Evolutionary conservation across 1,140 invertebrate species (phyloP).

Genomic region (Meloidogyne floridensis): DNA sequence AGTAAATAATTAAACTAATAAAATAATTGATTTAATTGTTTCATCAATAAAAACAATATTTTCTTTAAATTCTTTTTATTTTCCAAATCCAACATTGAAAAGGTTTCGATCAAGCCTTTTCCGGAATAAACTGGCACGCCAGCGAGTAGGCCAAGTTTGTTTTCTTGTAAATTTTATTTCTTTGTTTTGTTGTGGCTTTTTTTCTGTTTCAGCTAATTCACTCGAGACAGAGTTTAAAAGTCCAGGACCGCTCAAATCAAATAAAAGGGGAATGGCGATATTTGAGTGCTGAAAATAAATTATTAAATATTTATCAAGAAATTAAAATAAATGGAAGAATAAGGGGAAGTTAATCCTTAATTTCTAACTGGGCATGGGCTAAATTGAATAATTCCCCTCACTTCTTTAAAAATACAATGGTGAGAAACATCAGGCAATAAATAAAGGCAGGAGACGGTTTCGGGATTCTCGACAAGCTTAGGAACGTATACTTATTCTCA

Average conservation of each 20-base stretch:
- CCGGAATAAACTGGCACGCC: conserved; percentile 20
- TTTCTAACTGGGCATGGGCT: too few species aligned
- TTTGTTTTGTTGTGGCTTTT: not conserved
- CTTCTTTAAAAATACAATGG: too few species aligned
- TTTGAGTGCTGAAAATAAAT: conserved; percentile 15
- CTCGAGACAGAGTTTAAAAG: not conserved
- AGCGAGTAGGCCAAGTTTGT: conserved; percentile 16
- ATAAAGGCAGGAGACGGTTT: too few species aligned
- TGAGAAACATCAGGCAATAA: too few species aligned
- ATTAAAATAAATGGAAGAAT: not conserved
- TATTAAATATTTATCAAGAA: too few species aligned
- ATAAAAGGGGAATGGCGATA: conserved; percentile 29
- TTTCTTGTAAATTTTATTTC: not conserved
- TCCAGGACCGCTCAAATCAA: conserved; percentile 3
- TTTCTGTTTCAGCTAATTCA: too few species aligned
- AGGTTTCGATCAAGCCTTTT: conserved; percentile 22
- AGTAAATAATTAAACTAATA: too few species aligned
- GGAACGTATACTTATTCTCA: too few species aligned
- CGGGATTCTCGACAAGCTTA: too few species aligned
- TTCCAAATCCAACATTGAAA: conserved; percentile 21
- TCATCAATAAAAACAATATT: not conserved
- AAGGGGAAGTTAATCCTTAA: too few species aligned
- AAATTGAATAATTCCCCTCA: not conserved
- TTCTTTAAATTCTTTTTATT: not conserved
- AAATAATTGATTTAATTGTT: too few species aligned